Evolutionary conservation across 2,113 vertebrate species (phyloP).

Genomic region (rat (Rattus norvegicus)): DNA sequence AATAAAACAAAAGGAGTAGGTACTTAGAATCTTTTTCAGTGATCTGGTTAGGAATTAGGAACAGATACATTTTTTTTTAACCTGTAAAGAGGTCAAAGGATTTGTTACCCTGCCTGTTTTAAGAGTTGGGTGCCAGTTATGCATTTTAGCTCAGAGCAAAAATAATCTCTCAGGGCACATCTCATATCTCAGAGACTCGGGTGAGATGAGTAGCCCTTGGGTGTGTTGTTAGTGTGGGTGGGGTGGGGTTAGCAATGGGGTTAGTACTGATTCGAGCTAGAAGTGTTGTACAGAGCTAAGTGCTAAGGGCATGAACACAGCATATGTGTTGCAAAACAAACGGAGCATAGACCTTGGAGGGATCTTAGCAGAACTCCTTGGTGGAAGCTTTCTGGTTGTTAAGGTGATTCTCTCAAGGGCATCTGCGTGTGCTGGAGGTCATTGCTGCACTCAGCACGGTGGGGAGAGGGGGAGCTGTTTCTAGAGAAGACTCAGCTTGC

Average conservation of each 20-base stretch:
- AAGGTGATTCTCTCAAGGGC: slow-evolving; percentile 70
- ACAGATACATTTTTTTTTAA: neutral
- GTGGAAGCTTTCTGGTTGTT: slow-evolving; percentile 6
- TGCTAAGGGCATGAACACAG: neutral
- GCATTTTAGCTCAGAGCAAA: neutral
- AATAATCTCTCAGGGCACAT: neutral
- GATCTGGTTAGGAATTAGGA: neutral
- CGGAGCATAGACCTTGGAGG: neutral
- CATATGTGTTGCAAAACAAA: slow-evolving; percentile 27
- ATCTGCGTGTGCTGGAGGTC: slow-evolving; percentile 66
- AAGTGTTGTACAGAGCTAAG: slow-evolving; percentile 9
- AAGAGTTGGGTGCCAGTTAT: neutral
- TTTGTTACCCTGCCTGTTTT: neutral
- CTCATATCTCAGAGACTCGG: neutral
- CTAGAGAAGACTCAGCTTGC: slow-evolving; percentile 38
- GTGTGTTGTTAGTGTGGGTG: neutral
- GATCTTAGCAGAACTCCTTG: slow-evolving; percentile 32
- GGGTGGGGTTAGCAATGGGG: neutral
- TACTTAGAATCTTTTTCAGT: slow-evolving; percentile 17
- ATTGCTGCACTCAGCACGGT: neutral
- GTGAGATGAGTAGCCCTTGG: neutral
- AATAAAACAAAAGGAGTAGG: neutral
- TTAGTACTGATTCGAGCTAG: neutral
- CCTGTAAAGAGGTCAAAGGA: neutral
- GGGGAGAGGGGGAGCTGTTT: slow-evolving; percentile 49